phyloP scores from a whole-genome alignment of 2,888 invertebrate genomes.

The Thymelicus acteon region DNA sequence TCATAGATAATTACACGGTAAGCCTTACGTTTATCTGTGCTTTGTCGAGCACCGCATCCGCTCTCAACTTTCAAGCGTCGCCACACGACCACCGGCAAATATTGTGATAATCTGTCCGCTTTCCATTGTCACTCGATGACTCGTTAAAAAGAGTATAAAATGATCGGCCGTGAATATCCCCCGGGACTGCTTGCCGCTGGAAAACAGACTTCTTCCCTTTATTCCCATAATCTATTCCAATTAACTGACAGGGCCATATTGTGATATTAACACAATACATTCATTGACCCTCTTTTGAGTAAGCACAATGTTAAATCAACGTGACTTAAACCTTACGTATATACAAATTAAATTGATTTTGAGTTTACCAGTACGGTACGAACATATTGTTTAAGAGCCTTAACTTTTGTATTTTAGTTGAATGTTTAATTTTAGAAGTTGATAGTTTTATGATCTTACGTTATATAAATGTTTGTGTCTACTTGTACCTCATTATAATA shows the following conservation, averaged over 20 bases:
- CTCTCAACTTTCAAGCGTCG: constrained; percentile 66
- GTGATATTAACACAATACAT: constrained; percentile 82
- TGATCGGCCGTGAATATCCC: constrained; percentile 64
- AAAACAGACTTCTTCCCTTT: constrained; percentile 69
- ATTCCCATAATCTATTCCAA: constrained; percentile 85
- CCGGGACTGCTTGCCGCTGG: constrained; percentile 65
- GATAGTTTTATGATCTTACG: constrained; percentile 11
- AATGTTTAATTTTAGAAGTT: constrained; percentile 11
- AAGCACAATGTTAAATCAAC: constrained; percentile 38
- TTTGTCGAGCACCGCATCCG: constrained; percentile 54
- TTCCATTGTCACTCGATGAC: constrained; percentile 79
- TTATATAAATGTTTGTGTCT: no score
- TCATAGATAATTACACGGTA: constrained; percentile 19
- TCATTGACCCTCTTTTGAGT: constrained; percentile 57
- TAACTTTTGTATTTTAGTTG: constrained; percentile 52
- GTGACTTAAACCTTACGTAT: constrained; percentile 12
- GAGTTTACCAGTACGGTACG: neutral
- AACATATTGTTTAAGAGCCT: constrained; percentile 46
- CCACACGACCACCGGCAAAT: constrained; percentile 77
- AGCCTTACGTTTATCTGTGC: constrained; percentile 12
- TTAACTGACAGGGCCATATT: constrained; percentile 85
- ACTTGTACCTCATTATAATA: no score
- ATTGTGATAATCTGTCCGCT: constrained; percentile 80
- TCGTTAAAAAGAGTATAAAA: constrained; percentile 78
- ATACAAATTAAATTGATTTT: constrained; percentile 5